Evolutionary conservation across 2,797 vertebrate species (phyloP).

Genomic region (Falco biarmicus): DNA sequence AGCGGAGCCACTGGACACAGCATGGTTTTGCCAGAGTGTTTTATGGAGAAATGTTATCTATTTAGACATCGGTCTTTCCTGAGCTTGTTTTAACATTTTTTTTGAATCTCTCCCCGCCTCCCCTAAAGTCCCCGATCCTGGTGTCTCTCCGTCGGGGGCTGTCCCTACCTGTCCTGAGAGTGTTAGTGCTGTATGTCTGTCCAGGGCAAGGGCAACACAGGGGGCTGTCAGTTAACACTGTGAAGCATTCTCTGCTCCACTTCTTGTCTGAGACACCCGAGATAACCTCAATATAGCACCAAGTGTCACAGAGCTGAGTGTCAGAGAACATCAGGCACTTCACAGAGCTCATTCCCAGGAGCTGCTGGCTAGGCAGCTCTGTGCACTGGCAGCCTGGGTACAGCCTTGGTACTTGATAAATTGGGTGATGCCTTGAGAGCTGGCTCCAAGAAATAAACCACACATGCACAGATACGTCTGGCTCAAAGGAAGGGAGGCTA

Average conservation of each 20-base stretch:
- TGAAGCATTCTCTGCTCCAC: not conserved
- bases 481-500: not conserved
- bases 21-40: not conserved
- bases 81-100: not conserved
- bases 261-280: not conserved
- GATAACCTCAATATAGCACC: not conserved
- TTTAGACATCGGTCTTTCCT: not conserved
- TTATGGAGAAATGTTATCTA: not conserved
- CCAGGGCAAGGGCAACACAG: not conserved
- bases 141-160: not conserved
- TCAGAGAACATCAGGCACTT: not conserved
- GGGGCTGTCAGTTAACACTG: not conserved
- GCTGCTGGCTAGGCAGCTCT: not conserved
- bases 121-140: not conserved
- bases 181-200: not conserved
- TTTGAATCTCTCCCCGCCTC: not conserved
- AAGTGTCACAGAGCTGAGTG: not conserved
- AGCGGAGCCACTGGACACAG: not conserved
- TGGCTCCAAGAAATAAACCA: not conserved
- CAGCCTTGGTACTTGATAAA: not conserved
- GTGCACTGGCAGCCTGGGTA: not conserved
- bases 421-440: not conserved
- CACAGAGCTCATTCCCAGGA: not conserved
- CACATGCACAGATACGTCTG: fast-evolving
- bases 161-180: not conserved